Percentiles rank a stretch among this genome's conserved stretches.
Evolutionary conservation across 2,797 vertebrate species (phyloP).

Genomic region (Phaenicophaeus curvirostris): DNA sequence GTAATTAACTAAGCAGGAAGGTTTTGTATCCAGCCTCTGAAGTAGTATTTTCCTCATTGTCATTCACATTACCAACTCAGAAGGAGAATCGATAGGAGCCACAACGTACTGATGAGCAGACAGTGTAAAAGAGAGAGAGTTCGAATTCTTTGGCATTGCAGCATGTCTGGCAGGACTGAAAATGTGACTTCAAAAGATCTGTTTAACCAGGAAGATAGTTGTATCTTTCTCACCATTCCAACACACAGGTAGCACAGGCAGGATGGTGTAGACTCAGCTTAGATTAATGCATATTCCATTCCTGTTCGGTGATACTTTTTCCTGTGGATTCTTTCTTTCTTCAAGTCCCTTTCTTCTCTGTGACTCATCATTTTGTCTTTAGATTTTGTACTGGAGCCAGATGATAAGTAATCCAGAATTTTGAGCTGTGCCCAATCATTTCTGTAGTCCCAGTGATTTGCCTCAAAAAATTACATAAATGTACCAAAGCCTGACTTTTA

Average conservation of each 20-base stretch:
- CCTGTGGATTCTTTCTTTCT: neutral
- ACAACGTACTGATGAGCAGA: neutral
- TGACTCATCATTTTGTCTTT: conserved; percentile 53
- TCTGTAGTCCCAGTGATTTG: neutral
- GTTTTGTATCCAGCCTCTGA: neutral
- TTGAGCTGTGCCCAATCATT: neutral
- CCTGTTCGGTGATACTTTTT: neutral
- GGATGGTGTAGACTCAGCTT: neutral
- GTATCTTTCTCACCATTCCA: neutral
- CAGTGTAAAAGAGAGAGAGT: neutral
- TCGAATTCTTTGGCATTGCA: conserved; percentile 15
- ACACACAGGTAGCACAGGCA: neutral
- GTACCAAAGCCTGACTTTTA: neutral
- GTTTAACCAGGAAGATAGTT: neutral
- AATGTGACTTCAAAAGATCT: neutral
- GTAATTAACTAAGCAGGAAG: conserved; percentile 16
- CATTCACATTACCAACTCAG: neutral
- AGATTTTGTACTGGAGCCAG: conserved; percentile 22
- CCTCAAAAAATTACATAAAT: neutral
- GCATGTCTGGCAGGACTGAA: neutral
- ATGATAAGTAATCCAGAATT: conserved; percentile 13
- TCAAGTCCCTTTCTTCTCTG: neutral
- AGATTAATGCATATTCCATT: neutral
- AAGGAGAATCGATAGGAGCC: conserved; percentile 17
- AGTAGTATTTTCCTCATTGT: neutral